Conservation (phyloP, 92 coral and sea anemone genomes). For the Nematostella vectensis region DNA sequence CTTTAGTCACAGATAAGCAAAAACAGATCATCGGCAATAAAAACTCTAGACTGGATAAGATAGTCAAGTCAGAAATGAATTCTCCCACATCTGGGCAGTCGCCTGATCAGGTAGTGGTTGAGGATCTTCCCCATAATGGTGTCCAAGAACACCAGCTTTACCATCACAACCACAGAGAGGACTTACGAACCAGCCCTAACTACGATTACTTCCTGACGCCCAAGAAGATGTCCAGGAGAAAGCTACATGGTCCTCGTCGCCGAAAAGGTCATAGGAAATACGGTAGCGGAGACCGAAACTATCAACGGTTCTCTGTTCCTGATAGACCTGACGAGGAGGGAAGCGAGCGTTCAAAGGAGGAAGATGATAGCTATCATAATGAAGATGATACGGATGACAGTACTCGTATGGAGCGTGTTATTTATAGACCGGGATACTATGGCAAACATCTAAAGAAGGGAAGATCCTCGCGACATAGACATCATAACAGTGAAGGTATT, state of each 20-base stretch:
- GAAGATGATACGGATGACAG: neutral
- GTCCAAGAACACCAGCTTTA: neutral
- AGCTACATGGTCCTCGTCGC: neutral
- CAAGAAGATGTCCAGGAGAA: neutral
- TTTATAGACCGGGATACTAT: conserved; percentile 5
- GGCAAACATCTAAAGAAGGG: neutral
- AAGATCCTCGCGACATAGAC: no score
- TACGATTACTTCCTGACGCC: conserved; percentile 7
- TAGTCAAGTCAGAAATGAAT: neutral
- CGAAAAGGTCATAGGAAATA: neutral
- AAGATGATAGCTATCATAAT: conserved; percentile 10
- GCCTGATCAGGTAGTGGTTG: conserved; percentile 20
- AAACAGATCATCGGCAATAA: neutral
- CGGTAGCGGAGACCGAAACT: neutral
- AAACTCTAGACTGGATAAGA: neutral
- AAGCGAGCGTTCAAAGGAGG: neutral
- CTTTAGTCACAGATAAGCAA: neutral
- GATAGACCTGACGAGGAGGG: conserved; percentile 7
- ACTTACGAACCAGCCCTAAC: conserved; percentile 3
- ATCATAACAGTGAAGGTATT: neutral
- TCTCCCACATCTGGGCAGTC: neutral
- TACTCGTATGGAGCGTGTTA: neutral
- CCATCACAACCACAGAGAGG: conserved; percentile 21
- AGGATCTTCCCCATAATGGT: conserved; percentile 10
- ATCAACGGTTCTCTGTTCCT: conserved; percentile 1